A percentile compares a stretch with the other conserved stretches of the same genome.
phyloP scores from a whole-genome alignment of 2,113 vertebrate species.

The Gymnorhina tibicen region DNA sequence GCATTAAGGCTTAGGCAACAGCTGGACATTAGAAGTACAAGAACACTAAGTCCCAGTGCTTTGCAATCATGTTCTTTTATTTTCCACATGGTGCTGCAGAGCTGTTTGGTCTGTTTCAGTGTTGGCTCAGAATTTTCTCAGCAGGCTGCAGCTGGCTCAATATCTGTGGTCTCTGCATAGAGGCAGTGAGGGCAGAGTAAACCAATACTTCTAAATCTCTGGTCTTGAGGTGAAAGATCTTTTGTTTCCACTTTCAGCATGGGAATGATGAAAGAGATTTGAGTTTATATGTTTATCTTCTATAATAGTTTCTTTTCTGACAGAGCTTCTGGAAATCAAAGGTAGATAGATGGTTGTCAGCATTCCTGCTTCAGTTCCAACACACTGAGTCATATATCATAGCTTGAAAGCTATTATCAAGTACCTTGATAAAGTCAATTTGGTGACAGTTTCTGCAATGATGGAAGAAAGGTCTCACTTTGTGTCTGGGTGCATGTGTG shows the following conservation, averaged over 20 bases:
- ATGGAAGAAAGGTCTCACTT: neutral
- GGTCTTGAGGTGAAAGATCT: neutral
- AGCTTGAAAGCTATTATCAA: constrained; percentile 9
- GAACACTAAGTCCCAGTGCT: neutral
- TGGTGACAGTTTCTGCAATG: neutral
- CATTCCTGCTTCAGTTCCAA: neutral
- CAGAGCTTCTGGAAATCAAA: constrained; percentile 7
- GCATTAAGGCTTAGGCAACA: neutral
- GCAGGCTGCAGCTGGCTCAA: neutral
- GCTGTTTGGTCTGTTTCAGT: neutral
- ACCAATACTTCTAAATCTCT: neutral
- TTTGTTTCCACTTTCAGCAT: neutral
- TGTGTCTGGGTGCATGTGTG: neutral
- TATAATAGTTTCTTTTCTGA: neutral
- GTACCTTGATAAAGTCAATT: neutral
- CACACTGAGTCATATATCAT: neutral
- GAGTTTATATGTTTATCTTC: neutral
- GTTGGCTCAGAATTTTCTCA: neutral
- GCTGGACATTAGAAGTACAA: neutral
- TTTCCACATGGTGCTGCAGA: neutral
- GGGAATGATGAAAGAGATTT: neutral
- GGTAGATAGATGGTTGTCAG: neutral
- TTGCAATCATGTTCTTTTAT: neutral
- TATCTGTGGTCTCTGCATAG: neutral
- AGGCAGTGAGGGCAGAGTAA: neutral